Conservation (phyloP, 2,797 vertebrate species). For the Amblyopsis hoosieri region DNA sequence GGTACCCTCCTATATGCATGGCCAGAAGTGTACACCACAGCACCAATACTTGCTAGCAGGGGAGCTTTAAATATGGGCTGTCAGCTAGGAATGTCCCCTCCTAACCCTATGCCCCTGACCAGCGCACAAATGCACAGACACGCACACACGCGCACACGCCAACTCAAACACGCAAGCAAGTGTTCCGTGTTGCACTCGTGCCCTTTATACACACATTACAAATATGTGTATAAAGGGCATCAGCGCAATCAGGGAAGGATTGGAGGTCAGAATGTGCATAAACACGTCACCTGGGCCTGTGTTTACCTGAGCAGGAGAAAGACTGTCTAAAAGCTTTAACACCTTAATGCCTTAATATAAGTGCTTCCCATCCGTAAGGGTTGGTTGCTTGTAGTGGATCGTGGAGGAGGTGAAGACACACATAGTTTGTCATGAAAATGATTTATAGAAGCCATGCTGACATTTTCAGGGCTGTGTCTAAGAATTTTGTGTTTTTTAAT, state of each 20-base stretch:
- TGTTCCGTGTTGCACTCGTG: not conserved
- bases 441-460: not conserved
- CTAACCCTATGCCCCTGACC: no score
- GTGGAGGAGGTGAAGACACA: not conserved
- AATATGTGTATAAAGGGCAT: not conserved
- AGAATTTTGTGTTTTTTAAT: not conserved
- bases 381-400: not conserved
- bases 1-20: constrained; percentile 1
- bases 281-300: not conserved
- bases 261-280: not conserved
- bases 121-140: not conserved
- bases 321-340: no score
- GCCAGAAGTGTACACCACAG: constrained; percentile 2
- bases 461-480: not conserved
- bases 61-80: constrained; percentile 8
- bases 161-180: not conserved
- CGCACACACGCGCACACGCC: not conserved
- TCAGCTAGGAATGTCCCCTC: constrained; percentile 7
- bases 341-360: no score
- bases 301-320: no score
- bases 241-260: not conserved
- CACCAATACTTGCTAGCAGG: constrained; percentile 3
- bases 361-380: no score
- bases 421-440: not conserved
- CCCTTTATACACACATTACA: not conserved